phyloP scores from a whole-genome alignment of 2,113 vertebrate genomes.

The Tragelaphus strepsiceros region DNA sequence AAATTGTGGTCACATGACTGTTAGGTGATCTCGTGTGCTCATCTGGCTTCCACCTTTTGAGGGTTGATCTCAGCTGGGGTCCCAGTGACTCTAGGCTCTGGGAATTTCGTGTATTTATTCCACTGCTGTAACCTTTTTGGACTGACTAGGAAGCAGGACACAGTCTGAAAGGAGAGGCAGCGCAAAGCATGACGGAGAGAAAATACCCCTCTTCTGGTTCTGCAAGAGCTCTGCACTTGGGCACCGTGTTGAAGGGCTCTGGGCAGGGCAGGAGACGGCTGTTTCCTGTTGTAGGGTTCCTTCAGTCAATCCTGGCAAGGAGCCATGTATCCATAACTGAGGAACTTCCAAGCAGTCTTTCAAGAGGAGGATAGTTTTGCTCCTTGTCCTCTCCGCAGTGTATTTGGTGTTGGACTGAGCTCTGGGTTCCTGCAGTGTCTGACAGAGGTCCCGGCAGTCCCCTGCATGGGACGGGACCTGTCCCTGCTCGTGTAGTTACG shows the following conservation, averaged over 20 bases:
- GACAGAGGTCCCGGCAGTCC: not conserved
- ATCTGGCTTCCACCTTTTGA: not conserved
- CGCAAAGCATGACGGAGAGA: not conserved
- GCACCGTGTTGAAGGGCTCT: not conserved
- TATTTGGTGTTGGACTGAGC: not conserved
- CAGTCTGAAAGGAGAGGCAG: not conserved
- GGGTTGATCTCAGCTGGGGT: not conserved
- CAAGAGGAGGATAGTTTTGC: not conserved
- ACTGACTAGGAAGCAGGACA: not conserved
- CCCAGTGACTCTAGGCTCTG: not conserved
- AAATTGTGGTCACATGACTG: not conserved
- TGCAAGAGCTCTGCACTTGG: not conserved
- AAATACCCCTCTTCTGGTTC: not conserved
- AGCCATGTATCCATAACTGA: not conserved
- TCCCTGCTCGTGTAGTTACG: not conserved
- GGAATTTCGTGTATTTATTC: not conserved
- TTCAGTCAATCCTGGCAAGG: not conserved
- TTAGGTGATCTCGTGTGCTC: not conserved
- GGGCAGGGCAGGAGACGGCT: not conserved
- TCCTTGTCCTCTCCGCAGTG: not conserved
- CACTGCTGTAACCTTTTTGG: not conserved
- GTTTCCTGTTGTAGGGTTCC: not conserved
- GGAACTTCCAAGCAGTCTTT: not conserved
- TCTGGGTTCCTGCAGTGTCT: not conserved
- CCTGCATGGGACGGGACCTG: accelerated